These are phyloP conservation scores for Malurus cyaneus DNA, from an alignment of 2,113 vertebrate species.

Conservation along the genomic window DNA sequence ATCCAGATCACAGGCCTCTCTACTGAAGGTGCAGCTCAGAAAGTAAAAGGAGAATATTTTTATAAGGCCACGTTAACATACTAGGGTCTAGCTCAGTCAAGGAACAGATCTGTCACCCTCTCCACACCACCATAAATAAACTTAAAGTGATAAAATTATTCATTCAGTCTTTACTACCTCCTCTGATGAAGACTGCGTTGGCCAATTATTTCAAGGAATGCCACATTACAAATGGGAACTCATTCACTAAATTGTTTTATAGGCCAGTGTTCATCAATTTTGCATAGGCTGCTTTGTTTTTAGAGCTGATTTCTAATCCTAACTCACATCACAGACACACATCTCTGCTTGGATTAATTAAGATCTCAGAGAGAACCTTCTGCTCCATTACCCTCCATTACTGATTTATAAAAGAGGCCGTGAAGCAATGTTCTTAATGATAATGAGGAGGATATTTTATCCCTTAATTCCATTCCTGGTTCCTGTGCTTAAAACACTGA, in stretches of 20 bases:
- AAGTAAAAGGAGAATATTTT: not conserved
- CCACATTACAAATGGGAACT: not conserved
- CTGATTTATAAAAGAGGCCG: slow-evolving; percentile 17
- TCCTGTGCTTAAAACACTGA: not conserved
- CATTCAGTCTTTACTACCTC: slow-evolving; percentile 5
- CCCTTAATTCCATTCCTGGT: not conserved
- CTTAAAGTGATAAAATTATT: slow-evolving; percentile 1
- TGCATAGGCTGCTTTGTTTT: slow-evolving; percentile 18
- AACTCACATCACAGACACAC: slow-evolving; percentile 13
- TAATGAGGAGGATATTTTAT: not conserved
- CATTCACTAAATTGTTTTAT: slow-evolving; percentile 19
- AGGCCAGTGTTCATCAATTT: not conserved
- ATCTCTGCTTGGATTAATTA: slow-evolving; percentile 46
- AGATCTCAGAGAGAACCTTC: slow-evolving; percentile 19
- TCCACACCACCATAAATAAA: not conserved
- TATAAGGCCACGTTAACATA: not conserved
- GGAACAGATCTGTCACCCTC: not conserved
- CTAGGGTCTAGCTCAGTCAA: not conserved
- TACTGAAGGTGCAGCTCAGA: not conserved
- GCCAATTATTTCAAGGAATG: slow-evolving; percentile 31
- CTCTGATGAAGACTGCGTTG: not conserved
- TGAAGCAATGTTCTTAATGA: slow-evolving; percentile 34
- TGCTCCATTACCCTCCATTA: slow-evolving; percentile 39
- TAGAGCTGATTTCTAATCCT: slow-evolving; percentile 30
- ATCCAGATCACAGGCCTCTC: not conserved